Evolutionary conservation across 1,140 invertebrate species (phyloP).

Genomic region (Magallana ariakensis): DNA sequence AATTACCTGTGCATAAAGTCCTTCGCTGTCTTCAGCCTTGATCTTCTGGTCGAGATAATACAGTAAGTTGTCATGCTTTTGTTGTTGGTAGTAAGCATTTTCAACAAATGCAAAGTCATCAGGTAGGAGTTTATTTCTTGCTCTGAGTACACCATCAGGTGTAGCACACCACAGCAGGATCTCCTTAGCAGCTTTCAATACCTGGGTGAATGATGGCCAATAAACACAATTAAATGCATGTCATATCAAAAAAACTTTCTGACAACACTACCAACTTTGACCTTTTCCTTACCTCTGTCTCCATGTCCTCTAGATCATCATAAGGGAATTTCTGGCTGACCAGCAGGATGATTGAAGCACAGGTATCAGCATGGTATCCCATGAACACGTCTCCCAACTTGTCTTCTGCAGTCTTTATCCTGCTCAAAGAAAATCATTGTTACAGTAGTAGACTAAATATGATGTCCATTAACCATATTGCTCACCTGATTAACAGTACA

Average conservation of each 20-base stretch:
- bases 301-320: conserved; percentile 21
- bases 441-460: not conserved
- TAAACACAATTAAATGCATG: not conserved
- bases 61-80: conserved; percentile 69
- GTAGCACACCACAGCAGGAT: conserved; percentile 68
- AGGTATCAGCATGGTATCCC: conserved; percentile 74
- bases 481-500: no score
- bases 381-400: conserved; percentile 64
- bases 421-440: not conserved
- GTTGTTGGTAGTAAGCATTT: conserved; percentile 66
- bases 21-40: conserved; percentile 28
- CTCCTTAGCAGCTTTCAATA: conserved; percentile 47
- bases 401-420: not conserved
- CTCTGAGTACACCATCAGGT: conserved; percentile 65
- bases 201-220: not conserved
- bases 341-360: conserved; percentile 70
- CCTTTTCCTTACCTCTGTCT: conserved; percentile 27
- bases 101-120: conserved; percentile 44
- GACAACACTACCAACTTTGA: not conserved
- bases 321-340: conserved; percentile 53
- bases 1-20: conserved; percentile 53
- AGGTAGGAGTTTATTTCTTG: conserved; percentile 47
- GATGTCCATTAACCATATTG: no score
- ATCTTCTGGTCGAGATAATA: conserved; percentile 65
- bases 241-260: no score